These are phyloP conservation scores for Brachystomella parvula DNA, from an alignment of 1,140 invertebrate genomes.

Conservation along the genomic window DNA sequence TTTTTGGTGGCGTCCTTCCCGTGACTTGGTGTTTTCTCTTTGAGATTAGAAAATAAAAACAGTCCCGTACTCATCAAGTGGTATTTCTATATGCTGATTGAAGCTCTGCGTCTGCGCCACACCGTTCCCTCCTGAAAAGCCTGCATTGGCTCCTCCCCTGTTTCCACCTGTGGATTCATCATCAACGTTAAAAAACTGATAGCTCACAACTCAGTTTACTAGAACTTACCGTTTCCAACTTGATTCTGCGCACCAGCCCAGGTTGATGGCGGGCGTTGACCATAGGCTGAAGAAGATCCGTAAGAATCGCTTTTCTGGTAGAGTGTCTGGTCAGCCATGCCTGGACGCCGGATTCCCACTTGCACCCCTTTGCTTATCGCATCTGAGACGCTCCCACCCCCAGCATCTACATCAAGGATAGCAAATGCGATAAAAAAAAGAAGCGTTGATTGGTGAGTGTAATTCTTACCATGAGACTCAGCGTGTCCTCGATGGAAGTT, in stretches of 20 bases:
- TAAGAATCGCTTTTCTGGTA: slow-evolving; percentile 5
- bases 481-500: not conserved
- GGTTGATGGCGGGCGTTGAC: not conserved
- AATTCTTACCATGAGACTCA: not conserved
- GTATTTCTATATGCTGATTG: not conserved
- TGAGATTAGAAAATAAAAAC: slow-evolving; percentile 3
- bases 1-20: not conserved
- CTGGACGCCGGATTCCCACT: not conserved
- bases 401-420: not conserved
- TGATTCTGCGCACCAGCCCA: not conserved
- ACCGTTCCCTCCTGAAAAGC: not conserved
- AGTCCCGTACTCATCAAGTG: not conserved
- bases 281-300: not conserved
- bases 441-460: not conserved
- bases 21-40: not conserved
- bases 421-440: not conserved
- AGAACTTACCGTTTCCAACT: not conserved
- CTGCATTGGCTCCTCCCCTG: not conserved
- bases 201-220: not conserved
- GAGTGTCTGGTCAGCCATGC: not conserved
- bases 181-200: not conserved
- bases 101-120: not conserved
- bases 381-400: slow-evolving; percentile 1
- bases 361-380: not conserved
- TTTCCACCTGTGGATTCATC: not conserved